These are phyloP conservation scores for Micronycteris hirsuta DNA, from an alignment of 2,113 vertebrate genomes.

Conservation along the genomic window DNA sequence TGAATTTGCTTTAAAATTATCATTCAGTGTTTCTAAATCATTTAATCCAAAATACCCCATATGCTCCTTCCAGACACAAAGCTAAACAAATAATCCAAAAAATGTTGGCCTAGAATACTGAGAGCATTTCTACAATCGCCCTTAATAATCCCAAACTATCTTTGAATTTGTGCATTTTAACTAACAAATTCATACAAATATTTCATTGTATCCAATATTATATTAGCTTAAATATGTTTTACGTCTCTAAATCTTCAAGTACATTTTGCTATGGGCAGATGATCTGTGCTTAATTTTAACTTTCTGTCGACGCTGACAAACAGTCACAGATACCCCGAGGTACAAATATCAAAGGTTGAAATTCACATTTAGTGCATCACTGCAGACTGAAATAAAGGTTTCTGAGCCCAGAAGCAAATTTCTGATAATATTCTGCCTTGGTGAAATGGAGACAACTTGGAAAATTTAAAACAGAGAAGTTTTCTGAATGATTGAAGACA, in stretches of 20 bases:
- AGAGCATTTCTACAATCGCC: background rate
- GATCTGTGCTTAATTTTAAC: background rate
- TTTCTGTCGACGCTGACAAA: background rate
- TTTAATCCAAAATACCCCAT: background rate
- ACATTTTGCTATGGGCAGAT: background rate
- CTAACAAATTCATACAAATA: background rate
- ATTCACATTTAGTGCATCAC: background rate
- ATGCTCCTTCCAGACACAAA: background rate
- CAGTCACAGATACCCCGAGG: background rate
- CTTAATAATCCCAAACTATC: background rate
- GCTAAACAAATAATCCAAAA: background rate
- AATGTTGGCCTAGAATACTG: background rate
- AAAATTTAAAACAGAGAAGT: constrained; percentile 30
- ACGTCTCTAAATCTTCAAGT: background rate
- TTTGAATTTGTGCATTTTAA: background rate
- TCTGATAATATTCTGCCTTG: background rate
- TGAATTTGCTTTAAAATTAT: background rate
- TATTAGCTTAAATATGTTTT: background rate
- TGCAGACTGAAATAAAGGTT: background rate
- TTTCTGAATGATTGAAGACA: background rate
- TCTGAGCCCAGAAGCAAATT: constrained; percentile 26
- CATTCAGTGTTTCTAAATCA: background rate
- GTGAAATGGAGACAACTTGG: constrained; percentile 24
- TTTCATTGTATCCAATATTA: background rate
- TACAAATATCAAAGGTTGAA: background rate